Conservation (phyloP, 1,140 invertebrate species). For the Harlomillsia oculata region DNA sequence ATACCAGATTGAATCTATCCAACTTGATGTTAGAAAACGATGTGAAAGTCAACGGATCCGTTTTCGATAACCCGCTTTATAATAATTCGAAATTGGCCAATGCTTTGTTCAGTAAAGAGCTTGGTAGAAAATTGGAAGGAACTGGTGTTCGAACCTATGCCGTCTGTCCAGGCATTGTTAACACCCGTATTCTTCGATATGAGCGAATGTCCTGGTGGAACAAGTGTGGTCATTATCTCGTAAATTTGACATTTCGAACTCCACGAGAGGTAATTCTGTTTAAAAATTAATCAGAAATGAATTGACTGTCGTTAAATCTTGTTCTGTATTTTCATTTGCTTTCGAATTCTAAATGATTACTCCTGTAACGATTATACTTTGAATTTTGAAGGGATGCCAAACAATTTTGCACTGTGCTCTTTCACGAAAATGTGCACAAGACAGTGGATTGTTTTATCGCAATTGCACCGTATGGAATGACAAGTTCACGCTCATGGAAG, state of each 20-base stretch:
- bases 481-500: slow-evolving; percentile 7
- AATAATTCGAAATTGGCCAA: slow-evolving; percentile 38
- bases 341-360: background rate
- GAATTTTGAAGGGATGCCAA: slow-evolving; percentile 18
- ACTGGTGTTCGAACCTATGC: slow-evolving; percentile 18
- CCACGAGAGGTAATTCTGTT: background rate
- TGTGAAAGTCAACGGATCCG: slow-evolving; percentile 19
- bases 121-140: slow-evolving; percentile 15
- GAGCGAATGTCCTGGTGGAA: background rate
- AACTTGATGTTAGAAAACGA: slow-evolving; percentile 55
- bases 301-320: background rate
- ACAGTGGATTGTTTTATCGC: slow-evolving; percentile 25
- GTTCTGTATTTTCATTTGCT: background rate
- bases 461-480: slow-evolving; percentile 19
- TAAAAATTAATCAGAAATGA: background rate
- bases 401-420: slow-evolving; percentile 29
- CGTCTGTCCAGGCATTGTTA: slow-evolving; percentile 17
- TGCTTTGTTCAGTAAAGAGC: slow-evolving; percentile 26
- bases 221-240: background rate
- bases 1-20: slow-evolving; percentile 61
- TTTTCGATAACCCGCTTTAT: slow-evolving; percentile 50
- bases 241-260: background rate
- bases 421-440: slow-evolving; percentile 5
- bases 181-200: slow-evolving; percentile 3
- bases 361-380: background rate